Evolutionary conservation across 2,888 invertebrate species (phyloP).

Genomic region (Latrodectus elegans): DNA sequence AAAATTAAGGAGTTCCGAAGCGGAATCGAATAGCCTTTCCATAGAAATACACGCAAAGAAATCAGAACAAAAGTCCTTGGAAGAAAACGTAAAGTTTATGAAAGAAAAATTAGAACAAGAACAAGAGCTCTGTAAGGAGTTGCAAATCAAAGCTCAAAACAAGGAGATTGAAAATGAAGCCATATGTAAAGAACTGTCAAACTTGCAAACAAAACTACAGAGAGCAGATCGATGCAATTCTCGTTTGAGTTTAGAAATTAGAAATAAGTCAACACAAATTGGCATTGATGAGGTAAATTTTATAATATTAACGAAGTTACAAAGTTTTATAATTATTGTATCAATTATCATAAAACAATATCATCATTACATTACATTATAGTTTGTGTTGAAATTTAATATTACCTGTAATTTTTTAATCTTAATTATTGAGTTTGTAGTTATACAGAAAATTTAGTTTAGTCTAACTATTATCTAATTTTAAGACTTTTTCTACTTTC

Average conservation of each 20-base stretch:
- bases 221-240: conserved; percentile 37
- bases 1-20: conserved; percentile 15
- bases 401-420: no score
- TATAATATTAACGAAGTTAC: not conserved
- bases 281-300: conserved; percentile 33
- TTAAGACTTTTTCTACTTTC: no score
- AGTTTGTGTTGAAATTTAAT: no score
- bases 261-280: conserved; percentile 5
- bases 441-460: no score
- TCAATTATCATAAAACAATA: no score
- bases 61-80: conserved; percentile 6
- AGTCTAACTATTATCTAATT: no score
- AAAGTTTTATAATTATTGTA: no score
- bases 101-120: conserved; percentile 19
- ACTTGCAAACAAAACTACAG: conserved; percentile 23
- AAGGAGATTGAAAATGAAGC: conserved; percentile 27
- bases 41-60: conserved; percentile 29
- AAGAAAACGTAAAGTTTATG: conserved; percentile 9
- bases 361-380: no score
- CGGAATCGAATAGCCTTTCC: conserved; percentile 14
- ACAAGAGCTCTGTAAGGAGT: conserved; percentile 4
- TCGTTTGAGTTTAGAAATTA: conserved; percentile 28
- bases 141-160: conserved; percentile 18
- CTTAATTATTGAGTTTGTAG: no score
- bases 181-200: conserved; percentile 25